Evolutionary conservation across 2,113 vertebrate species (phyloP).

Genomic region (Mus spicilegus): DNA sequence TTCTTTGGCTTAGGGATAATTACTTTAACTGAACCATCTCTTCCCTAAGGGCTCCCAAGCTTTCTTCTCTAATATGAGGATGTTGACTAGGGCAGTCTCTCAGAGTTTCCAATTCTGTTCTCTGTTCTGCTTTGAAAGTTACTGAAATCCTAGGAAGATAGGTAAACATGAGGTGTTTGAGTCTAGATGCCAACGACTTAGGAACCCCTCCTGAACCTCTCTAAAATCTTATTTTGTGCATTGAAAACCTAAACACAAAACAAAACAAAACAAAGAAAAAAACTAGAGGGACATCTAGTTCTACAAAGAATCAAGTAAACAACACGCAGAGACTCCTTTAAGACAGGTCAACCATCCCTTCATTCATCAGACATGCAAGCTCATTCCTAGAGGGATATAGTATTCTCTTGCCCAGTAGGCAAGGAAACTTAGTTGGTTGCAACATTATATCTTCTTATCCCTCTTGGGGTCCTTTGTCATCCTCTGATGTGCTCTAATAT

Average conservation of each 20-base stretch:
- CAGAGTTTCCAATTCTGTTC: not conserved
- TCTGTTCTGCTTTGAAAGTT: not conserved
- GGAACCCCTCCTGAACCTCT: not conserved
- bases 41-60: not conserved
- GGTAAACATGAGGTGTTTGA: not conserved
- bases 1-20: not conserved
- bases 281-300: not conserved
- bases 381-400: not conserved
- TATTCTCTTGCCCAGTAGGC: not conserved
- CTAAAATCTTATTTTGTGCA: not conserved
- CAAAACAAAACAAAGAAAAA: not conserved
- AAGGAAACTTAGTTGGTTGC: not conserved
- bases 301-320: not conserved
- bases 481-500: not conserved
- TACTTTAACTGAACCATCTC: not conserved
- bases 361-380: not conserved
- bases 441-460: not conserved
- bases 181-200: not conserved
- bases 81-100: not conserved
- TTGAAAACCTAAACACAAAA: not conserved
- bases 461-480: not conserved
- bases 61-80: not conserved
- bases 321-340: not conserved
- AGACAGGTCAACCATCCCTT: not conserved
- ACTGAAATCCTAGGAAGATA: not conserved